phyloP scores from a whole-genome alignment of 2,888 invertebrate species.

The Copidosoma aretas region DNA sequence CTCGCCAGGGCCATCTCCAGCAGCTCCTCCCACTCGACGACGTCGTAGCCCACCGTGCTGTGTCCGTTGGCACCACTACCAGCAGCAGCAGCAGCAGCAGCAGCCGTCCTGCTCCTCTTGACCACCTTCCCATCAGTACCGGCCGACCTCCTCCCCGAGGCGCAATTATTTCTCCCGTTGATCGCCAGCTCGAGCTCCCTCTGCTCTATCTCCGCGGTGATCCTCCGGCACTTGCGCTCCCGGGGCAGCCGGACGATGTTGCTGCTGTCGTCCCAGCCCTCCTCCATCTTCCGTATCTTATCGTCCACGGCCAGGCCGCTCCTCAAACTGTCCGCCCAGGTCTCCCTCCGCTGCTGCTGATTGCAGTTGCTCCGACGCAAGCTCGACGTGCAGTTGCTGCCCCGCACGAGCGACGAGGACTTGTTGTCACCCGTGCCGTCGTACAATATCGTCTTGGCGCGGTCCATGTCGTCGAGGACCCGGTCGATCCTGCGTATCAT shows the following conservation, averaged over 20 bases:
- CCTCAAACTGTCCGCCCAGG: slow-evolving; percentile 55
- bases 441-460: slow-evolving; percentile 40
- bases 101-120: slow-evolving; percentile 29
- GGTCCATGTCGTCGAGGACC: slow-evolving; percentile 49
- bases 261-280: slow-evolving; percentile 57
- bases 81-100: no score
- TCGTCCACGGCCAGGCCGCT: slow-evolving; percentile 48
- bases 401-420: slow-evolving; percentile 20
- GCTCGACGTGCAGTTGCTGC: slow-evolving; percentile 27
- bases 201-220: slow-evolving; percentile 54
- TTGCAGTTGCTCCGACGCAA: slow-evolving; percentile 29
- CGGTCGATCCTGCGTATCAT: slow-evolving; percentile 49
- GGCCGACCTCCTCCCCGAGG: background rate
- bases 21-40: slow-evolving; percentile 66
- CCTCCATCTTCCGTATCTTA: slow-evolving; percentile 53
- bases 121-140: slow-evolving; percentile 32
- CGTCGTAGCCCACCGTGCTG: slow-evolving; percentile 44
- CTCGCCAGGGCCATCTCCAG: slow-evolving; percentile 67
- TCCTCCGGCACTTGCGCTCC: slow-evolving; percentile 56
- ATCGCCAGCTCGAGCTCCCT: slow-evolving; percentile 16
- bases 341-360: slow-evolving; percentile 46
- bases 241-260: slow-evolving; percentile 52
- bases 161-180: slow-evolving; percentile 8
- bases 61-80: no score
- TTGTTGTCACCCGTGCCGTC: slow-evolving; percentile 13